A percentile compares a stretch with the other conserved stretches of the same genome.
Conservation (phyloP, 2,888 invertebrate species). For the Tolmerus cingulatus region DNA sequence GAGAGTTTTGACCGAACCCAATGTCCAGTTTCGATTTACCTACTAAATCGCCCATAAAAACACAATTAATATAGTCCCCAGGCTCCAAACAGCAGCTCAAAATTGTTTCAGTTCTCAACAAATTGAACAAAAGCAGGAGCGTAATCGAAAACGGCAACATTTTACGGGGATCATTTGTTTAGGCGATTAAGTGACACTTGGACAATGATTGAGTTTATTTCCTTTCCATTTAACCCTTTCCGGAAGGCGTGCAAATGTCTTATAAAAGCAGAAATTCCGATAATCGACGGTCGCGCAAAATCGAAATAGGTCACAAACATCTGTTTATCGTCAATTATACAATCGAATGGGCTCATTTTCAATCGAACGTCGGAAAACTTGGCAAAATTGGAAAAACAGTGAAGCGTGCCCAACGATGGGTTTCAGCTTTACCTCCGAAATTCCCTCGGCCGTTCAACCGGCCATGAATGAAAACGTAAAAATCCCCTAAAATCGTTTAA, state of each 20-base stretch:
- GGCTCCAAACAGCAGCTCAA: not conserved
- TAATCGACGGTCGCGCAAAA: slow-evolving; percentile 24
- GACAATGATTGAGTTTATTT: slow-evolving; percentile 19
- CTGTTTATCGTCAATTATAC: slow-evolving; percentile 36
- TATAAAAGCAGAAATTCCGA: not conserved
- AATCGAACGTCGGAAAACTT: not conserved
- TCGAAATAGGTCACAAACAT: slow-evolving; percentile 1
- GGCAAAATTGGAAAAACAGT: slow-evolving; percentile 24
- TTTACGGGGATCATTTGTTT: slow-evolving; percentile 1
- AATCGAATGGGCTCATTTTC: slow-evolving; percentile 25
- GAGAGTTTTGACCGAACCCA: not conserved
- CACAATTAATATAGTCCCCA: not conserved
- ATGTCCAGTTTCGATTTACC: not conserved
- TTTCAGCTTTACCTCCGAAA: not conserved
- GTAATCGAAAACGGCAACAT: not conserved
- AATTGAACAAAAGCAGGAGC: not conserved
- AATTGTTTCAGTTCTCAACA: not conserved
- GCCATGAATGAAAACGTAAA: slow-evolving; percentile 28
- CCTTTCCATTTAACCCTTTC: slow-evolving; percentile 27
- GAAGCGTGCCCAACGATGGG: not conserved
- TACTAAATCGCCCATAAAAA: not conserved
- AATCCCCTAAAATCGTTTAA: slow-evolving; percentile 35
- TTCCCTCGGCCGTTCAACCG: not conserved
- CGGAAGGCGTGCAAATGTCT: not conserved
- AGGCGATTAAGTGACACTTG: slow-evolving; percentile 17